Evolutionary conservation across 2,888 invertebrate genomes (phyloP), one percentile per base, ranked within the genome.

Genomic region (Atherix ibis): DNA sequence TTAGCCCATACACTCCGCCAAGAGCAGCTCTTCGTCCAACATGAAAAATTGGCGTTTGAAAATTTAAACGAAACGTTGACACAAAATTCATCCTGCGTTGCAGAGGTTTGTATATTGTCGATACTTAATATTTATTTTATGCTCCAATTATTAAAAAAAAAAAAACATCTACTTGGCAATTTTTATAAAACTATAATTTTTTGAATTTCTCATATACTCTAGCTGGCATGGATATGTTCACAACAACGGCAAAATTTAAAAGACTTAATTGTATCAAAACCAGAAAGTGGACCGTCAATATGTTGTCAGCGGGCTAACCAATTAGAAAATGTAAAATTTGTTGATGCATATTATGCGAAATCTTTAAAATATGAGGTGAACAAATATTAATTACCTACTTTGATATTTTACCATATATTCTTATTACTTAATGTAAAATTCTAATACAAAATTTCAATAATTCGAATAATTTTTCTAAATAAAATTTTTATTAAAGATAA

Each of bases 201-300:
- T 13, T 27, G 13, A 27, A 27, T 27, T 28, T 27, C 13, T 6
- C n/a, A 28, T 13, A 8, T 5, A 46, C 48, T 26, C 34, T 76
- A 83, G 58, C 70, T 77, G 39, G 80, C 88, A 22, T 94, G 91
- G 85, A 73, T 89, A 40, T 81, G 83, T 40, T 76, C 82, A 3
- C 84, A 87, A 58, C 89, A 91, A 60, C 71, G 82, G 44, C 73
- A 82, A 43, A 83, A 82, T 56, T 65, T 85, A 17, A 78, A 82
- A 43, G 72, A 76, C 47, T 62, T 88, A 47, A 73, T 84, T 41
- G 68, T 79, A 26, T 71, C 83, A 30, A 67, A 76, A 43, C 73
- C 77, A 32, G 83, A 84, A 49, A 71, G 75, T 32, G 76, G 82
- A 16, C 80, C 85, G 3, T 70, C 79, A 14, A 68, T 72, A 16